phyloP scores from a whole-genome alignment of 1,140 invertebrate species.

The Cryptotermes secundus region DNA sequence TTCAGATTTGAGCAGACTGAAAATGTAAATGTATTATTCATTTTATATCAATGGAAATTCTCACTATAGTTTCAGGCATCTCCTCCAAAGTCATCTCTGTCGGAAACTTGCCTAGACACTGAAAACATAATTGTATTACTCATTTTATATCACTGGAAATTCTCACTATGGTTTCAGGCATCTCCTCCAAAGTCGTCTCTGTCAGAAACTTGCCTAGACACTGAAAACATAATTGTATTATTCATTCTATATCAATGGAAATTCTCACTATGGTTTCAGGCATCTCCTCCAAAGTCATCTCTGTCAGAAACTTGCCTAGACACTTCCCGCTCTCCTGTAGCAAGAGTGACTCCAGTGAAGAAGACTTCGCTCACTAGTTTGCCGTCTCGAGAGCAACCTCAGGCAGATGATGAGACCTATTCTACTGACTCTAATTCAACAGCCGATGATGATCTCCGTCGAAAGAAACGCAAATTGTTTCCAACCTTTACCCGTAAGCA shows the following conservation, averaged over 20 bases:
- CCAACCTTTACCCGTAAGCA: slow-evolving; percentile 38
- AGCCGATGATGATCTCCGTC: slow-evolving; percentile 48
- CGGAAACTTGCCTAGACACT: slow-evolving; percentile 15
- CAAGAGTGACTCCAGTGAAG: slow-evolving; percentile 20
- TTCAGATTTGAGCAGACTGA: too few species aligned
- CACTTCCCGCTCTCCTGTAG: not conserved
- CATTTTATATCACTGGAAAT: too few species aligned
- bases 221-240: not conserved
- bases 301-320: slow-evolving; percentile 25
- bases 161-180: not conserved
- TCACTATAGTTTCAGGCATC: not conserved
- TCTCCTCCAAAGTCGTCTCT: slow-evolving; percentile 25
- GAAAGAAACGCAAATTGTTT: slow-evolving; percentile 51
- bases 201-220: slow-evolving; percentile 22
- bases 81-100: slow-evolving; percentile 24
- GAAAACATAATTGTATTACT: too few species aligned
- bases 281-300: slow-evolving; percentile 24
- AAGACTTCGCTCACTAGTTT: slow-evolving; percentile 1
- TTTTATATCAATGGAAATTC: too few species aligned
- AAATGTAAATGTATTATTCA: too few species aligned
- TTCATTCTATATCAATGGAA: too few species aligned
- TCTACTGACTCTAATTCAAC: slow-evolving; percentile 57
- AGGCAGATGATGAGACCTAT: slow-evolving; percentile 45
- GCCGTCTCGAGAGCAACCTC: slow-evolving; percentile 15
- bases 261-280: not conserved